Evolutionary conservation across 2,113 vertebrate genomes (phyloP).

Genomic region (Myotis yumanensis): DNA sequence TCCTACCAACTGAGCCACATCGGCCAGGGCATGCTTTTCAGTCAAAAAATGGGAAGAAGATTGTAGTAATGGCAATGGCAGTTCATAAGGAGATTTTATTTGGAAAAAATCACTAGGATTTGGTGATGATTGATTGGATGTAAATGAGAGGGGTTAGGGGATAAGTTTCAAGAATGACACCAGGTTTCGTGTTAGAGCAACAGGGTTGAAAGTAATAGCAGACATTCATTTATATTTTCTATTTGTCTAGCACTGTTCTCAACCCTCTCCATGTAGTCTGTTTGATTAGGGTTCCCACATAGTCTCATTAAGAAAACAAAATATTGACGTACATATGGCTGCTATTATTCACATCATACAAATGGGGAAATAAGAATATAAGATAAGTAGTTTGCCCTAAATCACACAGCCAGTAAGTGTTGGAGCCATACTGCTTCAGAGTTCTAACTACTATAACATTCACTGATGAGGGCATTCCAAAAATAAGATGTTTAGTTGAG

Average conservation of each 20-base stretch:
- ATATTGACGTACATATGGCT: background rate
- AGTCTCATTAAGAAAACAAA: background rate
- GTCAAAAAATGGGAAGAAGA: no score
- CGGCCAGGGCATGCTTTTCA: no score
- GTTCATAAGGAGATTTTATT: background rate
- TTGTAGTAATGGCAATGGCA: background rate
- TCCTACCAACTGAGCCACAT: no score
- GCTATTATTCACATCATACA: background rate
- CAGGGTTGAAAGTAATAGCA: background rate
- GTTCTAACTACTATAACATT: background rate
- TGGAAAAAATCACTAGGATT: background rate
- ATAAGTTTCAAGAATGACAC: background rate
- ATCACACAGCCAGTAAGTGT: background rate
- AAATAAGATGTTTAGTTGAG: background rate
- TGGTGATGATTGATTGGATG: background rate
- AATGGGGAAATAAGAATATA: background rate
- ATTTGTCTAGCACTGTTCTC: background rate
- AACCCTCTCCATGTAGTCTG: background rate
- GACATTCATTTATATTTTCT: background rate
- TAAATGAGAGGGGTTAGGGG: background rate
- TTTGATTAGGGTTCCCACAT: no score
- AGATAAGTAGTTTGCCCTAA: background rate
- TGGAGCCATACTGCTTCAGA: background rate
- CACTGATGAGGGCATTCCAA: background rate
- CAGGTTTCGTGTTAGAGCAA: background rate